Percentiles rank a stretch among this genome's conserved stretches.
These are phyloP conservation scores for Astropecten irregularis DNA, from an alignment of 53 echinoderm and acorn worm genomes.

Conservation along the genomic window DNA sequence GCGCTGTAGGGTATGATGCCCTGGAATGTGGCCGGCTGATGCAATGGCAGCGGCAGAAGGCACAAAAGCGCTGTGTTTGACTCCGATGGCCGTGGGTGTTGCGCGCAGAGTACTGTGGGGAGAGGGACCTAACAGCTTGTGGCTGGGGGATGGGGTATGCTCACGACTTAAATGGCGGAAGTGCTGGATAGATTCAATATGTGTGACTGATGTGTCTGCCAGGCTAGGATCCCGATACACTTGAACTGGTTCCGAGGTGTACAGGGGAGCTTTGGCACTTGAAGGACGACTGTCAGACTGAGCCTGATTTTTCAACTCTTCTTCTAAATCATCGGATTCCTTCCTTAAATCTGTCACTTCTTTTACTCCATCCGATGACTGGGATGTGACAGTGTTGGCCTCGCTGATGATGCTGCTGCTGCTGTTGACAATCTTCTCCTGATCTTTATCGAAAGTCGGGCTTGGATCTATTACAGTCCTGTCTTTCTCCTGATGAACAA, in stretches of 20 bases:
- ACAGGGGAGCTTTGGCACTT: slow-evolving; percentile 35
- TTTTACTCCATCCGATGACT: not conserved
- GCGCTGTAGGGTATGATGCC: slow-evolving; percentile 62
- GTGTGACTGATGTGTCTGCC: slow-evolving; percentile 81
- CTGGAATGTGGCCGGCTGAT: slow-evolving; percentile 76
- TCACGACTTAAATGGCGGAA: slow-evolving; percentile 59
- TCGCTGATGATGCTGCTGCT: not conserved
- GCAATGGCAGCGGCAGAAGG: slow-evolving; percentile 59
- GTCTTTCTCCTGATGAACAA: slow-evolving; percentile 23
- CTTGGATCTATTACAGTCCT: not conserved
- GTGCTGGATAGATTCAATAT: slow-evolving; percentile 96
- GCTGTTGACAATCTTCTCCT: not conserved
- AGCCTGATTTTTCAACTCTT: slow-evolving; percentile 5
- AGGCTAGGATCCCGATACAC: slow-evolving; percentile 96
- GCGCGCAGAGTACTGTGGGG: slow-evolving; percentile 74
- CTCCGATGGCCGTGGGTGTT: slow-evolving; percentile 69
- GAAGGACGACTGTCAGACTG: slow-evolving; percentile 27
- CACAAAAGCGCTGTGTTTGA: slow-evolving; percentile 93
- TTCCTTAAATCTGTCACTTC: not conserved
- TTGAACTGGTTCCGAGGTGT: slow-evolving; percentile 69
- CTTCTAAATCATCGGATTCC: slow-evolving; percentile 13
- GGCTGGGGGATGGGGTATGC: slow-evolving; percentile 76
- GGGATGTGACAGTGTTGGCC: slow-evolving; percentile 4
- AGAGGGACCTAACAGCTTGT: slow-evolving; percentile 70
- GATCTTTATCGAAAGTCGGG: not conserved